A percentile compares a stretch with the other conserved stretches of the same genome.
These are phyloP conservation scores for Apis florea DNA, from an alignment of 1,140 invertebrate genomes.

Conservation along the genomic window DNA sequence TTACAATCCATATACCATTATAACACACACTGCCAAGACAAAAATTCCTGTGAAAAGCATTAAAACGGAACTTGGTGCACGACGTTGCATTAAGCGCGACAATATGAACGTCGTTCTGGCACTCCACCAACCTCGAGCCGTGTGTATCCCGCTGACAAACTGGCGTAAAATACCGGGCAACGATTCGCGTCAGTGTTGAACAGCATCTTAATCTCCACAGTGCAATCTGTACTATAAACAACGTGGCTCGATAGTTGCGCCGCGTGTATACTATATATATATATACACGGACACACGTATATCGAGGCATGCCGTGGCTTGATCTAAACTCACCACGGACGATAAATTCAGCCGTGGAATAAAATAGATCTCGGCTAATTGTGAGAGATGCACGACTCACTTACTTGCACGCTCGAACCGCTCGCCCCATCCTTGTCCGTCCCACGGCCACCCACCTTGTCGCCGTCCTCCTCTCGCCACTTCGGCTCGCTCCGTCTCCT, in stretches of 20 bases:
- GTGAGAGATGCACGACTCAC: conserved; percentile 79
- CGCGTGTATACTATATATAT: no score
- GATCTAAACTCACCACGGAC: conserved; percentile 76
- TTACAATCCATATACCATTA: no score
- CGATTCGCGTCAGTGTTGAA: conserved; percentile 65
- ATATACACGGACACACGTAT: conserved; percentile 44
- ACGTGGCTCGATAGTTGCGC: conserved; percentile 57
- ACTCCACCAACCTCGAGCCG: background rate
- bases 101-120: background rate
- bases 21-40: no score
- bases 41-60: no score
- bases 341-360: conserved; percentile 78
- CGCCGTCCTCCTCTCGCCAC: background rate
- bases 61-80: no score
- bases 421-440: conserved; percentile 7
- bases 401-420: conserved; percentile 65
- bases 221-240: conserved; percentile 74
- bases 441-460: background rate
- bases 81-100: no score
- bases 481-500: background rate
- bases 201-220: conserved; percentile 74
- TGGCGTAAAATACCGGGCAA: conserved; percentile 37
- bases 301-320: conserved; percentile 54
- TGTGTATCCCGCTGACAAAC: conserved; percentile 10
- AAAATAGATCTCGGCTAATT: conserved; percentile 80